A percentile compares a stretch with the other conserved stretches of the same genome.
Evolutionary conservation across 2,797 vertebrate genomes (phyloP).

Genomic region (Diceros bicornis): DNA sequence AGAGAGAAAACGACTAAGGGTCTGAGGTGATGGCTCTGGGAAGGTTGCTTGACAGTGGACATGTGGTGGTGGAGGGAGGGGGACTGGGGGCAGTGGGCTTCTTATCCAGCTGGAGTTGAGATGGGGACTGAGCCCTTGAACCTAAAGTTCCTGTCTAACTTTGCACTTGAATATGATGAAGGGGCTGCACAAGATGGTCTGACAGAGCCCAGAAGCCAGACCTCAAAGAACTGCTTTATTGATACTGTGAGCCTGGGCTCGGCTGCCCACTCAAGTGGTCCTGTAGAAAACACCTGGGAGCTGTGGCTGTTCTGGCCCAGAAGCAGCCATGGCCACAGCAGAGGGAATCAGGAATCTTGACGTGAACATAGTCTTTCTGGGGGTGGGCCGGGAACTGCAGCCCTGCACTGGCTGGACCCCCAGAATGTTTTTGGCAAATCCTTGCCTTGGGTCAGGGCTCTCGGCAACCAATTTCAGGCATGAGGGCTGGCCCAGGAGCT

Average conservation of each 20-base stretch:
- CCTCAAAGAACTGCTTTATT: conserved; percentile 91
- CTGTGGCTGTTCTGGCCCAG: conserved; percentile 22
- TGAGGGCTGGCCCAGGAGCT: neutral
- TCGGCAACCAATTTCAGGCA: conserved; percentile 65
- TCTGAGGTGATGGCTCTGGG: neutral
- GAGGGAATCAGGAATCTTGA: conserved; percentile 49
- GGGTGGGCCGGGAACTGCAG: conserved; percentile 7
- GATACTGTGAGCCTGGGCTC: conserved; percentile 83
- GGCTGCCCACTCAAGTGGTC: conserved; percentile 86
- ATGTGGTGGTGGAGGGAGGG: neutral
- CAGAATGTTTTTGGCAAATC: conserved; percentile 78
- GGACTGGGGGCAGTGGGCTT: no score
- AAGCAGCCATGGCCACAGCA: conserved; percentile 52
- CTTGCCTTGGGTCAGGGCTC: conserved; percentile 39
- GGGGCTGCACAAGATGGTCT: neutral
- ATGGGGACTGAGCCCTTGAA: neutral
- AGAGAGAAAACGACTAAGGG: neutral
- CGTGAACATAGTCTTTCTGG: conserved; percentile 35
- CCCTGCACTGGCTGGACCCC: conserved; percentile 51
- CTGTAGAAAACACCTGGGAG: conserved; percentile 88
- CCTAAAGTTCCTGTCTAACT: neutral
- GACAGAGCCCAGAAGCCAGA: conserved; percentile 64
- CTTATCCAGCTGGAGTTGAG: neutral
- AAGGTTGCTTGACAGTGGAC: neutral
- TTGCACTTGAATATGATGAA: neutral